phyloP scores from a whole-genome alignment of 2,888 invertebrate species.

The Perizoma affinitatum region DNA sequence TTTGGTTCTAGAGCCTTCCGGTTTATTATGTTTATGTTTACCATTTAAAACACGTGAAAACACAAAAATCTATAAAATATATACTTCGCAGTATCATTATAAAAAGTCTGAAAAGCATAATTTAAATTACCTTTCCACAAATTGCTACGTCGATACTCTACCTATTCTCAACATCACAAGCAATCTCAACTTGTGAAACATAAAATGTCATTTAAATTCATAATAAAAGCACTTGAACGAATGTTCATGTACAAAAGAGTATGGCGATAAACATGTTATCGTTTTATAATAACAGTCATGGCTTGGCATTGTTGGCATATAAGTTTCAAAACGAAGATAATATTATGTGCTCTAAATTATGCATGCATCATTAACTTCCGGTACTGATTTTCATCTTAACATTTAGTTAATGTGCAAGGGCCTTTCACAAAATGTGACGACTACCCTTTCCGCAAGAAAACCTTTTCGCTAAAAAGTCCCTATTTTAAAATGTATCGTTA shows the following conservation, averaged over 20 bases:
- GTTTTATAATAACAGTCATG: not conserved
- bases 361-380: too few species aligned
- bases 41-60: not conserved
- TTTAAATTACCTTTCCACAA: conserved; percentile 12
- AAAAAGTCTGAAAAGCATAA: conserved; percentile 4
- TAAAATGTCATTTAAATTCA: conserved; percentile 6
- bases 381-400: too few species aligned
- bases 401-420: too few species aligned
- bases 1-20: too few species aligned
- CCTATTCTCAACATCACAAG: not conserved
- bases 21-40: too few species aligned
- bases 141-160: not conserved
- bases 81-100: not conserved
- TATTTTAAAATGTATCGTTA: too few species aligned
- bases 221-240: conserved; percentile 10
- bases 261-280: conserved; percentile 9
- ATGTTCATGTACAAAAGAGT: conserved; percentile 8
- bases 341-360: too few species aligned
- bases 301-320: too few species aligned
- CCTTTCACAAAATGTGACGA: too few species aligned
- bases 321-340: too few species aligned
- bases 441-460: too few species aligned
- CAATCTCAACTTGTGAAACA: conserved; percentile 6
- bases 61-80: not conserved
- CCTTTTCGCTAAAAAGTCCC: too few species aligned